Base-by-base conservation (phyloP, 2,888 invertebrate genomes). In the Dorcus parallelipipedus region DNA sequence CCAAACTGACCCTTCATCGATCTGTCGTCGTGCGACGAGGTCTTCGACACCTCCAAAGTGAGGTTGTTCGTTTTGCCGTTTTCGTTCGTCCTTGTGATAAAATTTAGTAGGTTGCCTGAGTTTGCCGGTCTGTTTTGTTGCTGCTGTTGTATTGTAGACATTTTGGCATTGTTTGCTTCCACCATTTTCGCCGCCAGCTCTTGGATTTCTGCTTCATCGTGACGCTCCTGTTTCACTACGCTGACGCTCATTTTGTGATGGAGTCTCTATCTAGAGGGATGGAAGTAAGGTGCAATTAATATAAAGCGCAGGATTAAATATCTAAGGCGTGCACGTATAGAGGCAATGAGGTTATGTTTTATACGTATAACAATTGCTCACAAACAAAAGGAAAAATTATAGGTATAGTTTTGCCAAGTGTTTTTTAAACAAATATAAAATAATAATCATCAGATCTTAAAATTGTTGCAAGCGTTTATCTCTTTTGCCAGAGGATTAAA, bases 121-220 rank as follows among this genome's bases (percentile, higher is more conserved):
- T 66, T 65, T 56, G 67, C 52, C 49, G 64, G 63, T 69, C 65
- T 53, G 69, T 45, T 26, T 26, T 43, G 45, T 23, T 45, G 38
- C 8, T 43, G 55, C 61, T 85, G 85, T 33, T 33, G 26, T 33
- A 33, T 33, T 6, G 26, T 33, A 33, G 26, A 33, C 76, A 81
- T 78, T 76, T 83, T 83, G 68, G 86, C 87, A 77, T 89, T 89
- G 77, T 91, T 88, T 59, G 89, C 88, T 80, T 93, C 92, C 79
- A 89, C 86, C 87, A 94, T 89, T 80, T 92, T 91, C 71, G 90
- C 90, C 67, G 93, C 93, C 81, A 93, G 75, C 79, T 90, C 92
- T 73, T 87, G 83, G 74, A 93, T 93, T 81, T 94, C 93, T 68
- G 91, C 90, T 77, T 93, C 93, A 82, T 93, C 92, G 64, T 87